These are phyloP conservation scores for Lucilia cuprina DNA, from an alignment of 1,140 invertebrate species.

Conservation along the genomic window DNA sequence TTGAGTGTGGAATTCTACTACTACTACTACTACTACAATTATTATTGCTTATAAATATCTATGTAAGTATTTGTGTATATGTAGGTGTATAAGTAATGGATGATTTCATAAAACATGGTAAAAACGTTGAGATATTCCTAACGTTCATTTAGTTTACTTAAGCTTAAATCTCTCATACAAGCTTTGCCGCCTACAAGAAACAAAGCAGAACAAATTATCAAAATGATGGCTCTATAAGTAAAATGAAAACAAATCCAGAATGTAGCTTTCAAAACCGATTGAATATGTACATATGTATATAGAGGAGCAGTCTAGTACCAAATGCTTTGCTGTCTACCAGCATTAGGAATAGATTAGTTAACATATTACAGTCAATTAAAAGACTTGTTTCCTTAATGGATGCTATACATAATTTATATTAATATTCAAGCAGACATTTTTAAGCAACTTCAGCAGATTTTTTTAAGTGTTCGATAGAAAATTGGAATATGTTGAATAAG, in stretches of 20 bases:
- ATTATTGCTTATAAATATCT: no score
- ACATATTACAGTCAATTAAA: not conserved
- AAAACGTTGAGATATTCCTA: not conserved
- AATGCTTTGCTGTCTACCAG: not conserved
- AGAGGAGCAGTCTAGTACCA: not conserved
- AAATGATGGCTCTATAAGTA: conserved; percentile 17
- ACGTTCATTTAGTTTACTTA: conserved; percentile 8
- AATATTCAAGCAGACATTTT: no score
- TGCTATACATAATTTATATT: no score
- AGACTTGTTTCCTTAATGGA: no score
- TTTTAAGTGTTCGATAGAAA: no score
- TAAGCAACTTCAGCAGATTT: no score
- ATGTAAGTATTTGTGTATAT: not conserved
- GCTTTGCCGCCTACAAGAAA: not conserved
- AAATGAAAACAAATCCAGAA: conserved; percentile 4
- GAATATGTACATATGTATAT: not conserved
- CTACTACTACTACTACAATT: no score
- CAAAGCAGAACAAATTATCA: not conserved
- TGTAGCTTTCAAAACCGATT: not conserved
- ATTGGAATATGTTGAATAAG: no score
- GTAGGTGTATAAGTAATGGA: not conserved
- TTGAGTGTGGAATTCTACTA: not conserved
- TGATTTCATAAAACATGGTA: no score
- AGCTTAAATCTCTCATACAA: not conserved
- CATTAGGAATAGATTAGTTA: not conserved